A percentile compares a stretch with the other conserved stretches of the same genome.
phyloP scores from a whole-genome alignment of 2,888 invertebrate species.

The Latrodectus hesperus region DNA sequence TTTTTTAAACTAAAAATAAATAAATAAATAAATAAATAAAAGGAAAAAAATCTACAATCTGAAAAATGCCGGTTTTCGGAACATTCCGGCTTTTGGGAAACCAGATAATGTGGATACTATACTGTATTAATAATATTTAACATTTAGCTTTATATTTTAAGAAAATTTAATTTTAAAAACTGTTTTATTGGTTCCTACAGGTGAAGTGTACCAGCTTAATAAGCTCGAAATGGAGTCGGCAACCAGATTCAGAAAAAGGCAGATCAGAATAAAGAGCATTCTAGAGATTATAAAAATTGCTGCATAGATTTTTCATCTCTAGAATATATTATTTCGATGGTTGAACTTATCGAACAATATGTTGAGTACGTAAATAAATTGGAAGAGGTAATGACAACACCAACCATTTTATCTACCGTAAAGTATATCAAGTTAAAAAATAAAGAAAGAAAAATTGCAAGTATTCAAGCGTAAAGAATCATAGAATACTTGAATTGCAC shows the following conservation, averaged over 20 bases:
- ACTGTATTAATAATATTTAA: too few species aligned
- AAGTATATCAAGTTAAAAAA: too few species aligned
- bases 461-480: neutral
- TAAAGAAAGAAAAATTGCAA: neutral
- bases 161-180: too few species aligned
- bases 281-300: neutral
- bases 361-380: slow-evolving; percentile 4
- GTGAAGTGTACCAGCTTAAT: slow-evolving; percentile 33
- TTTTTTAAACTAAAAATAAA: too few species aligned
- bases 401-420: neutral
- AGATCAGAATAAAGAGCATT: neutral
- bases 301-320: neutral
- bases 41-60: too few species aligned
- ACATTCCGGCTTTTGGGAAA: too few species aligned
- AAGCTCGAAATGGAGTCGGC: slow-evolving; percentile 39
- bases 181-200: neutral
- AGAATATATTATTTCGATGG: slow-evolving; percentile 16
- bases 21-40: too few species aligned
- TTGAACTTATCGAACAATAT: slow-evolving; percentile 42
- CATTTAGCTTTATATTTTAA: too few species aligned
- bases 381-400: neutral
- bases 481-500: neutral
- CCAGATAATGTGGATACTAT: too few species aligned
- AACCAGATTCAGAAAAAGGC: neutral
- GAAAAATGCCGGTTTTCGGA: too few species aligned